Evolutionary conservation across 2,113 vertebrate species (phyloP).

Genomic region (Phocoena phocoena): DNA sequence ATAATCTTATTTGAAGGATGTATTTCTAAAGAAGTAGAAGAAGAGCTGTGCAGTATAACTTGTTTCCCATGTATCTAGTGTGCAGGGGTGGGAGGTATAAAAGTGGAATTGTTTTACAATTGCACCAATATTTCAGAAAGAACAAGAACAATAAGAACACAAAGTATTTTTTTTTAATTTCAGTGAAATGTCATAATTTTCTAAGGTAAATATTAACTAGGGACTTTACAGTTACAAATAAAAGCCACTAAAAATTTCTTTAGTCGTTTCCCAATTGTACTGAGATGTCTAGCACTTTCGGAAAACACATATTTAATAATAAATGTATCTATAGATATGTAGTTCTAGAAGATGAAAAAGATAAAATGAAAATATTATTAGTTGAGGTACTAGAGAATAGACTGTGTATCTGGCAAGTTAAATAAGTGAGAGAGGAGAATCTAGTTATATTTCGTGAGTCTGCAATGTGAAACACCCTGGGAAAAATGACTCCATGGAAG

Average conservation of each 20-base stretch:
- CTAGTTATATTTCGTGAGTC: background rate
- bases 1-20: background rate
- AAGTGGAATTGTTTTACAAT: background rate
- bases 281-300: background rate
- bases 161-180: background rate
- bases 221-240: background rate
- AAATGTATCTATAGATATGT: background rate
- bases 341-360: background rate
- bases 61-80: background rate
- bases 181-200: background rate
- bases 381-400: background rate
- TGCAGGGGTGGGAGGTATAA: background rate
- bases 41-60: background rate
- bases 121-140: background rate
- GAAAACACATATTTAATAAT: background rate
- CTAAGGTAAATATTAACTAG: background rate
- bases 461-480: background rate
- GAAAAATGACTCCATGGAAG: background rate
- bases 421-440: background rate
- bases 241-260: background rate
- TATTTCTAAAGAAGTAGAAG: background rate
- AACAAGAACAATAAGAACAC: background rate
- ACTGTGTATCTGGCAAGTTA: background rate
- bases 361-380: background rate
- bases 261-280: background rate